phyloP scores from a whole-genome alignment of 2,797 vertebrate genomes.

The Gastrophryne carolinensis region DNA sequence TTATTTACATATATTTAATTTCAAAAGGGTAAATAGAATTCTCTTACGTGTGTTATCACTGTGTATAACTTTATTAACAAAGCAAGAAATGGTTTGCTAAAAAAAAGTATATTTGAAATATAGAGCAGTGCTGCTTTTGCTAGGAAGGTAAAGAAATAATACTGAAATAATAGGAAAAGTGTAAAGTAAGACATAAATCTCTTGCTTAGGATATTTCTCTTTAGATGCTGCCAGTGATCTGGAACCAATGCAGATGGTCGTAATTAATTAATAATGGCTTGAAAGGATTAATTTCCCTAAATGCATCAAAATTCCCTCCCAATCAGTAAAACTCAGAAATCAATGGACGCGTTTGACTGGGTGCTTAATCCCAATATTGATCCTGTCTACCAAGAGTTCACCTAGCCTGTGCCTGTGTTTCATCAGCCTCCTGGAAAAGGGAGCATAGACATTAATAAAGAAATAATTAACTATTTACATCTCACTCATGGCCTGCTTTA shows the following conservation, averaged over 20 bases:
- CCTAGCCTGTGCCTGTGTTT: constrained; percentile 37
- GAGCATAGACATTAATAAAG: constrained; percentile 36
- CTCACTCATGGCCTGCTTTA: neutral
- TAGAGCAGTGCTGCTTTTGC: too few species aligned
- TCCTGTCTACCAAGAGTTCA: constrained; percentile 48
- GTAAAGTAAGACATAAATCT: neutral
- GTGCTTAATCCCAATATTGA: constrained; percentile 53
- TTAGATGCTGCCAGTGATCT: neutral
- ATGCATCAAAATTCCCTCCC: constrained; percentile 49
- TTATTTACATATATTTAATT: too few species aligned
- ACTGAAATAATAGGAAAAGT: neutral
- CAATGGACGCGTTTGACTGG: constrained; percentile 46
- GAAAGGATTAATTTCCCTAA: constrained; percentile 52
- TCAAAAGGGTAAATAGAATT: too few species aligned
- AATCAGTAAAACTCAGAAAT: constrained; percentile 49
- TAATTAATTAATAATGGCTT: constrained; percentile 50
- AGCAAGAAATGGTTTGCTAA: too few species aligned
- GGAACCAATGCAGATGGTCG: constrained; percentile 1
- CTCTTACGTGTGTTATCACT: too few species aligned
- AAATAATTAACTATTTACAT: constrained; percentile 33
- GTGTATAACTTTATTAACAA: too few species aligned
- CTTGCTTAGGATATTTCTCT: neutral
- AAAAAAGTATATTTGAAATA: too few species aligned
- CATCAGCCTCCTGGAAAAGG: constrained; percentile 28
- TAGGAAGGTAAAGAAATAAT: neutral